A percentile compares a stretch with the other conserved stretches of the same genome.
Evolutionary conservation across 2,113 vertebrate genomes (phyloP).

Genomic region (Megatriorchis doriae): DNA sequence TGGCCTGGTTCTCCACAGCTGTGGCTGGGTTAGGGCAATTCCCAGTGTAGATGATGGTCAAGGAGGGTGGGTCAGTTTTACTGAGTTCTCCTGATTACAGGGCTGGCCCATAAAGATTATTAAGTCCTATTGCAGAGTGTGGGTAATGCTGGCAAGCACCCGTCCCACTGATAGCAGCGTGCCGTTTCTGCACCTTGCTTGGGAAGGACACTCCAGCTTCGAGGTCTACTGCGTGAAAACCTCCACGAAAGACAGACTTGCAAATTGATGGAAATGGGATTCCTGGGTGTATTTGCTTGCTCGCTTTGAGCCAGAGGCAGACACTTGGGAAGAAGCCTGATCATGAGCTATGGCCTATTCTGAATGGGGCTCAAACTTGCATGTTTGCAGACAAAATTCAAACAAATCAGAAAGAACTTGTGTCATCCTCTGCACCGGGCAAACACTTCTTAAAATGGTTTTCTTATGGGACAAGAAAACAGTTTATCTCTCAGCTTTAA

Average conservation of each 20-base stretch:
- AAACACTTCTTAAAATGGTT: neutral
- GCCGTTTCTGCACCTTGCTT: fast-evolving
- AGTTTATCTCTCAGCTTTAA: neutral
- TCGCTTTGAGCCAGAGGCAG: neutral
- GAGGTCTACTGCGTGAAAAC: neutral
- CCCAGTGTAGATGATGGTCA: neutral
- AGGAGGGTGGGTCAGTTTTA: neutral
- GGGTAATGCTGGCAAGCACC: neutral
- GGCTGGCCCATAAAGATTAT: neutral
- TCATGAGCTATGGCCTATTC: neutral
- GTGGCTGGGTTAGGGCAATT: neutral
- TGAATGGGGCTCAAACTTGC: neutral
- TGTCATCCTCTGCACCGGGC: neutral
- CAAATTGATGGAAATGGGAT: neutral
- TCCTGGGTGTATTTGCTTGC: neutral
- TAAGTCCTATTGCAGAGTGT: neutral
- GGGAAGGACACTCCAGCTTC: neutral
- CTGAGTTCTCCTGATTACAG: neutral
- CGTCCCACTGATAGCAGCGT: fast-evolving
- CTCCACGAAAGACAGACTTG: neutral
- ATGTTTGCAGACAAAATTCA: neutral
- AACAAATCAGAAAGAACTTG: neutral
- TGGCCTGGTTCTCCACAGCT: neutral
- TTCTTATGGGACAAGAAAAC: neutral
- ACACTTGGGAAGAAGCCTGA: neutral